Percentiles rank a stretch among this genome's conserved stretches.
Evolutionary conservation across 1,140 invertebrate genomes (phyloP).

Genomic region (Trialeurodes vaporariorum): DNA sequence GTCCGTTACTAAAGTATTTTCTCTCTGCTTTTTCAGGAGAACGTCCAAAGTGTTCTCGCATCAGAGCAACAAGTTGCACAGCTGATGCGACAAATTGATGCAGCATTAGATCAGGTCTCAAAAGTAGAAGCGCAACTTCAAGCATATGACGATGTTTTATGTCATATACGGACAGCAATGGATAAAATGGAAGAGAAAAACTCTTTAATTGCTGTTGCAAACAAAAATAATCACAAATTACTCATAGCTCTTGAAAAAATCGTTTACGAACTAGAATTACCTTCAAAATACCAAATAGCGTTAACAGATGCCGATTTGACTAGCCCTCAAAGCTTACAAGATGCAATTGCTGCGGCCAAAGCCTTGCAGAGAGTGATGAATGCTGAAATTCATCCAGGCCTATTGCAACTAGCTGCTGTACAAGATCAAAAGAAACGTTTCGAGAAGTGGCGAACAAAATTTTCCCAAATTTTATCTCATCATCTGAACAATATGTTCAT

Average conservation of each 20-base stretch:
- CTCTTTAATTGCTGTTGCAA: slow-evolving; percentile 71
- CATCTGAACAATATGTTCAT: slow-evolving; percentile 90
- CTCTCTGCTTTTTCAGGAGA: slow-evolving; percentile 44
- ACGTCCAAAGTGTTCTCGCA: slow-evolving; percentile 73
- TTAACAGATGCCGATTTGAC: slow-evolving; percentile 60
- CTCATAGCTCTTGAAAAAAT: slow-evolving; percentile 67
- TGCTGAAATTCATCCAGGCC: slow-evolving; percentile 48
- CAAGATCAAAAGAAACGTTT: slow-evolving; percentile 78
- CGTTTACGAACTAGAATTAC: slow-evolving; percentile 63
- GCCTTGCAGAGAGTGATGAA: slow-evolving; percentile 66
- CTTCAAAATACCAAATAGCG: slow-evolving; percentile 51
- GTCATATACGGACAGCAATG: slow-evolving; percentile 71
- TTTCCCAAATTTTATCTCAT: slow-evolving; percentile 66
- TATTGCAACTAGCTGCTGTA: slow-evolving; percentile 62
- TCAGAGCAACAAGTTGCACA: slow-evolving; percentile 70
- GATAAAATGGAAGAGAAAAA: slow-evolving; percentile 88
- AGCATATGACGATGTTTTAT: slow-evolving; percentile 64
- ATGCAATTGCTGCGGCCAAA: slow-evolving; percentile 65
- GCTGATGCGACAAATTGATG: slow-evolving; percentile 74
- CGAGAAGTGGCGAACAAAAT: slow-evolving; percentile 70
- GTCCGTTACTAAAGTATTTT: slow-evolving; percentile 9
- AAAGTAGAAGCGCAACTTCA: slow-evolving; percentile 59
- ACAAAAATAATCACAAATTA: slow-evolving; percentile 69
- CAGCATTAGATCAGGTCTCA: slow-evolving; percentile 62
- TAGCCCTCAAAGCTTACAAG: slow-evolving; percentile 55